phyloP scores from a whole-genome alignment of 2,113 vertebrate species.

The Rattus rattus region DNA sequence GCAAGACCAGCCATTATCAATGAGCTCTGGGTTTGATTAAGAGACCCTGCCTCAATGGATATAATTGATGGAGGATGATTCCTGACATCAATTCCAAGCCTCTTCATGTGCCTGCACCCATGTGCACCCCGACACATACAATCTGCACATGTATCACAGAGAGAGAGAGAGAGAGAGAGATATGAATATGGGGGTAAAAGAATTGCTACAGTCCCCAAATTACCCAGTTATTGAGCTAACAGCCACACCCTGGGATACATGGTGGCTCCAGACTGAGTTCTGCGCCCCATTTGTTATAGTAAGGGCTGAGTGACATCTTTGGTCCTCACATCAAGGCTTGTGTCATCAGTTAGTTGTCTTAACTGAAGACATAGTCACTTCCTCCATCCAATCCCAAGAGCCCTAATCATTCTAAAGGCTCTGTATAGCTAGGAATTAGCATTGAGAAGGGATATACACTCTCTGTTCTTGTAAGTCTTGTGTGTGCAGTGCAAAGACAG shows the following conservation, averaged over 20 bases:
- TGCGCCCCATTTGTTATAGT: neutral
- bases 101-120: no score
- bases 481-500: neutral
- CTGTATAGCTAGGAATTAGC: neutral
- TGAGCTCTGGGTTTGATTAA: neutral
- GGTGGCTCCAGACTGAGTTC: neutral
- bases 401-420: neutral
- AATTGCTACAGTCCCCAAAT: neutral
- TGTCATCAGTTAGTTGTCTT: neutral
- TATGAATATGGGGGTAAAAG: neutral
- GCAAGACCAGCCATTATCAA: neutral
- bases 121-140: no score
- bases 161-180: neutral
- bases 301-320: neutral
- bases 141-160: neutral
- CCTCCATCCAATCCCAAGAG: neutral
- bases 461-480: neutral
- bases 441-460: neutral
- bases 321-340: neutral
- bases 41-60: neutral
- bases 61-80: neutral
- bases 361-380: neutral
- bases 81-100: neutral
- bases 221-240: no score
- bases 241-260: neutral